These are phyloP conservation scores for Crocodylus rhombifer DNA, from an alignment of 2,797 vertebrate species.

Conservation along the genomic window DNA sequence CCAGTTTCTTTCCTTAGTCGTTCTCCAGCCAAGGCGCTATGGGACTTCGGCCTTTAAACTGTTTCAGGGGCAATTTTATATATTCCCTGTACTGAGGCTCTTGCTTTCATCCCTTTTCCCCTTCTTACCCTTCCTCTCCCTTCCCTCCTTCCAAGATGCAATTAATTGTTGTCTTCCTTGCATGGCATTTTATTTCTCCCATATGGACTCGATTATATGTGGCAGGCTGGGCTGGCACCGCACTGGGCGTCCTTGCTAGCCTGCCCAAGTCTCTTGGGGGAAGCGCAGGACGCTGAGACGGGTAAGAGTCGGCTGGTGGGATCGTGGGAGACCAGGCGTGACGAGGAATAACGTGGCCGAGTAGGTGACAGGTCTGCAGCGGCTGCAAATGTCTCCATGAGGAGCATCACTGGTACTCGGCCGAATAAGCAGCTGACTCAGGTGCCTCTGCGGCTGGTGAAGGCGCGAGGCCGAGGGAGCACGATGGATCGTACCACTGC, in stretches of 20 bases:
- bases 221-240: constrained; percentile 66
- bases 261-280: constrained; percentile 62
- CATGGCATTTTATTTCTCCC: constrained; percentile 70
- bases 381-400: background rate
- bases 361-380: background rate
- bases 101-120: constrained; percentile 34
- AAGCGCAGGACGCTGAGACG: constrained; percentile 62
- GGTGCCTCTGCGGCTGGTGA: background rate
- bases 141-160: constrained; percentile 51
- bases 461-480: background rate
- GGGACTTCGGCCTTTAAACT: constrained; percentile 29
- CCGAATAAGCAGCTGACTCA: background rate
- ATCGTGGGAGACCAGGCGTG: constrained; percentile 56
- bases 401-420: background rate
- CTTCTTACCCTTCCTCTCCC: constrained; percentile 64
- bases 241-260: constrained; percentile 57
- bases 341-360: background rate
- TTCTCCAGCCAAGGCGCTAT: constrained; percentile 58
- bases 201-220: constrained; percentile 69
- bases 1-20: constrained; percentile 54
- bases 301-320: constrained; percentile 66
- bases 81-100: constrained; percentile 19
- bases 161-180: constrained; percentile 63
- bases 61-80: constrained; percentile 21
- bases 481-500: background rate